Evolutionary conservation across 2,797 vertebrate genomes (phyloP), one percentile per base, ranked within the genome.

Genomic region (Danio aesculapii): DNA sequence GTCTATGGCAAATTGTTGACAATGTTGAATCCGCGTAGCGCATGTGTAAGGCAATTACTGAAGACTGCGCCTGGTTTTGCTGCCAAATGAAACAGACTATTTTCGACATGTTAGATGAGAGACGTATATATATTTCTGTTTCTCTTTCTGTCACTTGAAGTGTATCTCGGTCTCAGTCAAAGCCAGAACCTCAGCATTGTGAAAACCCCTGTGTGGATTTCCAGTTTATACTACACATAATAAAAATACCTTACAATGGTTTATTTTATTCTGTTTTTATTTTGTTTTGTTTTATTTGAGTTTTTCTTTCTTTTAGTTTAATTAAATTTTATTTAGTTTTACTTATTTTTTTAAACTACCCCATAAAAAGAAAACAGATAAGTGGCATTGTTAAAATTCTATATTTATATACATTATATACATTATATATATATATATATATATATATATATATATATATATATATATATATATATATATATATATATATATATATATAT

Each of bases 11-110:
- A 72, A 72, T 41, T 58, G 69, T 73, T 64, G 21, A 79, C 50
- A 80, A 55, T 49, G 53, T 79, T 46, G 55, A n/a, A 57, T 57
- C n/a, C 46, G 41, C 55, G 50, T 8, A 12, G 47, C 50, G 44
- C 44, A 19, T 59, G 11, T n/a, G 19, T 69, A 44, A 78, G 46
- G 64, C 44, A 69, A 69, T 78, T 78, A 78, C 43, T 69, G 44
- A 68, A 43, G 6, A 16, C 6, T 13, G 1, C 21, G 1, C 14
- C 6, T 49, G 19, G 8, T 14, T 59, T 47, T 9, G 43, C 49
- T 46, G 43, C 57, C 69, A 57, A 55, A 55, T 52, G 47, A 64
- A 47, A 62, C 49, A 53, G n/a, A 39, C 59, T 79, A 63, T 72
- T 79, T 79, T 66, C 5, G 10, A 57, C 47, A 66, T 41, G n/a